These are phyloP conservation scores for Cryptus armator DNA, from an alignment of 2,888 invertebrate genomes.

Conservation along the genomic window DNA sequence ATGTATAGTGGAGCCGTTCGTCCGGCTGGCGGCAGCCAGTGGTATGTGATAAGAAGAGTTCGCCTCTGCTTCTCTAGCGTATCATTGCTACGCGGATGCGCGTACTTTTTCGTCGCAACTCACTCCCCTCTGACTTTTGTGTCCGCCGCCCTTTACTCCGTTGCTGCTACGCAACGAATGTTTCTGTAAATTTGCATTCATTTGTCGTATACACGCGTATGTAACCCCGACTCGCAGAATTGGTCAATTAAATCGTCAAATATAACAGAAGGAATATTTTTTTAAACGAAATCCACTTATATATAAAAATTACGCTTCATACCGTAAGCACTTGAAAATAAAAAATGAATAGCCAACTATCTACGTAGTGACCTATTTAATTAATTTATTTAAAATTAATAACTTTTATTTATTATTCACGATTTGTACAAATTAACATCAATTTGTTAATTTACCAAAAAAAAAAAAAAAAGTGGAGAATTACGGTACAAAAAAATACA, in stretches of 20 bases:
- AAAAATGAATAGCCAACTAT: neutral
- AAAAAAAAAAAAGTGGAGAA: no score
- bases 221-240: neutral
- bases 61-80: conserved; percentile 62
- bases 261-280: no score
- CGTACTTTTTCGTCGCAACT: conserved; percentile 71
- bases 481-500: no score
- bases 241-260: no score
- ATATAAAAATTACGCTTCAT: no score
- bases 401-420: no score
- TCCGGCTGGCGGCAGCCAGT: conserved; percentile 55
- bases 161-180: neutral
- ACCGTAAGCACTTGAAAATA: neutral
- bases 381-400: no score
- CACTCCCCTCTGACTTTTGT: neutral
- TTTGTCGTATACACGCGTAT: neutral
- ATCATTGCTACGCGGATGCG: conserved; percentile 77
- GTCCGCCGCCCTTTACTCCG: conserved; percentile 2
- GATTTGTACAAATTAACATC: no score
- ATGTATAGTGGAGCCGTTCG: conserved; percentile 68
- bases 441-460: no score
- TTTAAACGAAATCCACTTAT: no score
- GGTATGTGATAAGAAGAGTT: conserved; percentile 71
- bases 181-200: neutral
- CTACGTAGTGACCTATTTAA: no score